A percentile compares a stretch with the other conserved stretches of the same genome.
These are phyloP conservation scores for Melozone crissalis DNA, from an alignment of 2,113 vertebrate genomes.

Conservation along the genomic window DNA sequence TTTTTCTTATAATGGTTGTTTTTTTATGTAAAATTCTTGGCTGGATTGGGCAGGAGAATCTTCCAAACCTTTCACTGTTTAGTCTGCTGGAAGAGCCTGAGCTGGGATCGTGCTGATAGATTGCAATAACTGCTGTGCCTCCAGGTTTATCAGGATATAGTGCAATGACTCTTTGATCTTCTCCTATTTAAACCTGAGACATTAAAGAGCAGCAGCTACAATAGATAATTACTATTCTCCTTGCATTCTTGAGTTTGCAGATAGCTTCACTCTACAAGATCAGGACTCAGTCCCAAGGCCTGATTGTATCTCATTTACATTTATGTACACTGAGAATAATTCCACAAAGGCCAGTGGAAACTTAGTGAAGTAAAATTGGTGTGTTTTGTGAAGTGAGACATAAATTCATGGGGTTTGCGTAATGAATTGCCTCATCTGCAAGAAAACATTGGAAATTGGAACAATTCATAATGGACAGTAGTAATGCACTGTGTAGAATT, in stretches of 20 bases:
- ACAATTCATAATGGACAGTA: slow-evolving; percentile 15
- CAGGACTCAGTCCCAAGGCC: neutral
- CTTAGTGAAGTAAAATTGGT: slow-evolving; percentile 1
- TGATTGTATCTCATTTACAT: neutral
- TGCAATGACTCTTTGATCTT: neutral
- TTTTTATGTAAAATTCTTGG: neutral
- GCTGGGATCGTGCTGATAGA: slow-evolving; percentile 35
- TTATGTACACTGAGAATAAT: neutral
- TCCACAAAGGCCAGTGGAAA: neutral
- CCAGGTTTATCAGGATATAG: slow-evolving; percentile 15
- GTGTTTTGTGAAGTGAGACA: neutral
- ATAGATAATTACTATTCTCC: slow-evolving; percentile 23
- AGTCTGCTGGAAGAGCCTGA: slow-evolving; percentile 22
- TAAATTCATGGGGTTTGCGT: neutral
- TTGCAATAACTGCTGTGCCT: slow-evolving; percentile 3
- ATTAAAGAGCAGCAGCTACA: neutral
- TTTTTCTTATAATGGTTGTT: neutral
- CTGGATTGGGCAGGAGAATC: neutral
- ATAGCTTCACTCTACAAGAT: slow-evolving; percentile 20
- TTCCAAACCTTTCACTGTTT: slow-evolving; percentile 22
- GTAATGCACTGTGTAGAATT: neutral
- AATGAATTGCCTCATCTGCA: slow-evolving; percentile 5
- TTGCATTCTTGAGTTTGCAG: slow-evolving; percentile 7
- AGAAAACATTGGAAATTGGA: neutral
- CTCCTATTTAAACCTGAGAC: slow-evolving; percentile 5